phyloP scores from a whole-genome alignment of 2,888 invertebrate genomes.

The Atethmia centrago region DNA sequence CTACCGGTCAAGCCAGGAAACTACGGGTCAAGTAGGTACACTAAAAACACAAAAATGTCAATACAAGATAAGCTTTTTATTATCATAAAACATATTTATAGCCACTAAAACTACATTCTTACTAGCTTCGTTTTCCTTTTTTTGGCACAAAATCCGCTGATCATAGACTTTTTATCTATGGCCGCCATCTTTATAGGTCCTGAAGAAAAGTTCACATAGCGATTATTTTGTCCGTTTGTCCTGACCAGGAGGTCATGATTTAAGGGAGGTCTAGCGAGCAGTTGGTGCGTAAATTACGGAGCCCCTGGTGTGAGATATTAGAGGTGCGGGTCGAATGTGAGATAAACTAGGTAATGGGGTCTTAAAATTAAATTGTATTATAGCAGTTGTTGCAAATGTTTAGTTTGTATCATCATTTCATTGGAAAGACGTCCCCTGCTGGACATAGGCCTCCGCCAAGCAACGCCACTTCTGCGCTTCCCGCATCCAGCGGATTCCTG shows the following conservation, averaged over 20 bases:
- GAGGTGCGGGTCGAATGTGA: slow-evolving; percentile 23
- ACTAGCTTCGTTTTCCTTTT: slow-evolving; percentile 35
- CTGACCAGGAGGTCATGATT: slow-evolving; percentile 56
- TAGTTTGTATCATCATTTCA: background rate
- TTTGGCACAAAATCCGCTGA: slow-evolving; percentile 62
- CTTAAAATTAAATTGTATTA: slow-evolving; percentile 26
- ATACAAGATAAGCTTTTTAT: slow-evolving; percentile 60
- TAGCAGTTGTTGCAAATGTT: background rate
- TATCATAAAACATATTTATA: slow-evolving; percentile 61
- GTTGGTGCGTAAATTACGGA: slow-evolving; percentile 61
- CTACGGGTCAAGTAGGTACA: slow-evolving; percentile 47
- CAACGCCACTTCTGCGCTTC: too few relatives aligned
- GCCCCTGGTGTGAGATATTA: slow-evolving; percentile 44
- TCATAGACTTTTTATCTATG: slow-evolving; percentile 53
- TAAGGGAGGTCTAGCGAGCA: slow-evolving; percentile 46
- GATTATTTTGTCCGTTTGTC: slow-evolving; percentile 47
- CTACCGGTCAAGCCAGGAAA: too few relatives aligned
- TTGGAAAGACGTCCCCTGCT: too few relatives aligned
- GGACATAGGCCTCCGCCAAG: too few relatives aligned
- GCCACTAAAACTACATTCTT: slow-evolving; percentile 55
- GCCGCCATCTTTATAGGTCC: slow-evolving; percentile 61
- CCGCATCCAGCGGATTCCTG: too few relatives aligned
- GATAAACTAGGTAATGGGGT: slow-evolving; percentile 18
- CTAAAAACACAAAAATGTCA: slow-evolving; percentile 34
- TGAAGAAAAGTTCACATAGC: slow-evolving; percentile 43